These are phyloP conservation scores for Malaclemys terrapin DNA, from an alignment of 2,113 vertebrate genomes.

Conservation along the genomic window DNA sequence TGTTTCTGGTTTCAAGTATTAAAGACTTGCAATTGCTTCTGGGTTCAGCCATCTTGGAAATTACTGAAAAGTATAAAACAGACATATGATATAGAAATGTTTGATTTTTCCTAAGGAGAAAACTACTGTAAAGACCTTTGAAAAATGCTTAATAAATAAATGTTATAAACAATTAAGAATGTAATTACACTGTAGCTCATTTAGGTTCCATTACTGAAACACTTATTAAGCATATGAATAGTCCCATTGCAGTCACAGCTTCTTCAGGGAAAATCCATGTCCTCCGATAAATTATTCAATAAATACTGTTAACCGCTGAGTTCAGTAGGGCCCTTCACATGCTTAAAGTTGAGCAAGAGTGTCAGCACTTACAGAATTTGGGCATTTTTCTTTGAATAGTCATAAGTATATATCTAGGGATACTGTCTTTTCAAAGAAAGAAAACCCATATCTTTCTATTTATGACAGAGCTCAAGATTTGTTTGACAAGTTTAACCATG, in stretches of 20 bases:
- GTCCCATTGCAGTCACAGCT: background rate
- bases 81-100: background rate
- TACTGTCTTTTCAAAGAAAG: background rate
- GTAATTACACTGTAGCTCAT: background rate
- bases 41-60: background rate
- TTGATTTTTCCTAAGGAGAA: background rate
- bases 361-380: background rate
- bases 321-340: background rate
- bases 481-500: background rate
- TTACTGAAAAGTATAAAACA: background rate
- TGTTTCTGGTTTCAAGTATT: background rate
- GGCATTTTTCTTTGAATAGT: background rate
- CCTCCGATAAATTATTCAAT: constrained; percentile 11
- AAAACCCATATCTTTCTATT: background rate
- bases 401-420: background rate
- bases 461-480: background rate
- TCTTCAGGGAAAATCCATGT: constrained; percentile 19
- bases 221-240: background rate
- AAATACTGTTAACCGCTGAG: background rate
- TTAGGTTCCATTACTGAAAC: background rate
- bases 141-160: background rate
- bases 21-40: background rate
- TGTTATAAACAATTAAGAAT: constrained; percentile 2
- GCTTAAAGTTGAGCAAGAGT: background rate
- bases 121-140: background rate